Evolutionary conservation across 2,113 vertebrate genomes (phyloP).

Genomic region (Vicugna pacos): DNA sequence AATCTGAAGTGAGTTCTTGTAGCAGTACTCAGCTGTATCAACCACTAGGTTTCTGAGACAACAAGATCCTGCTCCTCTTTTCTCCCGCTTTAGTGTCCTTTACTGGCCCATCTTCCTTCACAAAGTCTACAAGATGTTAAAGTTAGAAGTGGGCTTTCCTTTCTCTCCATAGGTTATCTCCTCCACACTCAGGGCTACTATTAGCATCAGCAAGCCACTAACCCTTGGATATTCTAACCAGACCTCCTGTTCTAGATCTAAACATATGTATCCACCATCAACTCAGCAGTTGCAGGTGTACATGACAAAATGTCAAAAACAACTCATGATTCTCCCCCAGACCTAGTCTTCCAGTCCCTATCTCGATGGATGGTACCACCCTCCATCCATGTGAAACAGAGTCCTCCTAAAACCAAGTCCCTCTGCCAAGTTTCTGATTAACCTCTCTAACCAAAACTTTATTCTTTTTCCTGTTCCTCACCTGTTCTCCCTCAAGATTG

Average conservation of each 20-base stretch:
- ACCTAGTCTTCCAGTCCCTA: neutral
- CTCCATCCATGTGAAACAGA: neutral
- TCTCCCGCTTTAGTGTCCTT: neutral
- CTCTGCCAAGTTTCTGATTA: neutral
- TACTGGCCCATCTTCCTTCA: neutral
- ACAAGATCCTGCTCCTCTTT: neutral
- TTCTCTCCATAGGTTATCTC: neutral
- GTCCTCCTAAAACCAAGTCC: neutral
- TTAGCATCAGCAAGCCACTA: neutral
- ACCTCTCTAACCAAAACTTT: neutral
- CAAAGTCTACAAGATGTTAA: conserved; percentile 7
- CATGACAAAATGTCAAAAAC: neutral
- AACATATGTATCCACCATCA: neutral
- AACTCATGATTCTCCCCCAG: neutral
- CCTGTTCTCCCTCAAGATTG: neutral
- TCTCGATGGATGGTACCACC: neutral
- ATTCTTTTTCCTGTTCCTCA: neutral
- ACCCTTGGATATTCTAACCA: neutral
- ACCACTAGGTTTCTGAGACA: neutral
- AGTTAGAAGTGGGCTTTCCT: neutral
- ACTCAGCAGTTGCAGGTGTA: neutral
- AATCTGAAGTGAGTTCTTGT: neutral
- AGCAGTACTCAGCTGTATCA: neutral
- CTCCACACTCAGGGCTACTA: neutral
- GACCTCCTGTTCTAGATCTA: neutral